phyloP scores from a whole-genome alignment of 2,113 vertebrate genomes.

The Crotalus helleri region DNA sequence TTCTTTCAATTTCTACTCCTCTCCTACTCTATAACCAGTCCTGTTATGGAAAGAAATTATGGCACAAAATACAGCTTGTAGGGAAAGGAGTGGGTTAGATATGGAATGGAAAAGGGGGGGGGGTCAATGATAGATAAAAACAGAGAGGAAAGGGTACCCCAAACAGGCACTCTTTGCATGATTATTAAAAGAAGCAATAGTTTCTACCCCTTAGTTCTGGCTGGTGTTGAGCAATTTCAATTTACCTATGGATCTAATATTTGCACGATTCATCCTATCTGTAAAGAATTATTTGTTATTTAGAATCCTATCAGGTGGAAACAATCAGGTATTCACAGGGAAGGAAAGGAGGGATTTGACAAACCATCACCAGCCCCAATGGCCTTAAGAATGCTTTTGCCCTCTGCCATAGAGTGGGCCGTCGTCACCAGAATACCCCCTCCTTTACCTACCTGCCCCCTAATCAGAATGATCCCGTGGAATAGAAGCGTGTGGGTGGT shows the following conservation, averaged over 20 bases:
- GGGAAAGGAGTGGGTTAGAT: background rate
- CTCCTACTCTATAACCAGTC: background rate
- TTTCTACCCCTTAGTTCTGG: background rate
- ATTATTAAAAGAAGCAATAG: background rate
- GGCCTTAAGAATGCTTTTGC: background rate
- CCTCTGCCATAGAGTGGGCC: background rate
- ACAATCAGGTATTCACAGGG: background rate
- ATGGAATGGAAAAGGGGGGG: accelerated
- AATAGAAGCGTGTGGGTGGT: background rate
- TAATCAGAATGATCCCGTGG: background rate
- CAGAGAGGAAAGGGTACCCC: background rate
- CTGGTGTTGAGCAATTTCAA: background rate
- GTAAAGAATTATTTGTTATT: background rate
- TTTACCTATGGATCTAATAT: background rate
- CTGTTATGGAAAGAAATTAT: background rate
- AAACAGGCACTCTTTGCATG: background rate
- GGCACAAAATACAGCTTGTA: background rate
- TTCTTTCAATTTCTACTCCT: background rate
- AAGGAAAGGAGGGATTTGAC: background rate
- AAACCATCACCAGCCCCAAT: background rate
- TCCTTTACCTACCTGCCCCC: background rate
- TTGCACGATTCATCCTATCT: background rate
- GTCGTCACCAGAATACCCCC: background rate
- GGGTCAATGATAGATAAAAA: background rate
- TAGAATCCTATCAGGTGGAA: background rate